Evolutionary conservation across 2,797 vertebrate genomes (phyloP).

Genomic region (Hylomyscus alleni): DNA sequence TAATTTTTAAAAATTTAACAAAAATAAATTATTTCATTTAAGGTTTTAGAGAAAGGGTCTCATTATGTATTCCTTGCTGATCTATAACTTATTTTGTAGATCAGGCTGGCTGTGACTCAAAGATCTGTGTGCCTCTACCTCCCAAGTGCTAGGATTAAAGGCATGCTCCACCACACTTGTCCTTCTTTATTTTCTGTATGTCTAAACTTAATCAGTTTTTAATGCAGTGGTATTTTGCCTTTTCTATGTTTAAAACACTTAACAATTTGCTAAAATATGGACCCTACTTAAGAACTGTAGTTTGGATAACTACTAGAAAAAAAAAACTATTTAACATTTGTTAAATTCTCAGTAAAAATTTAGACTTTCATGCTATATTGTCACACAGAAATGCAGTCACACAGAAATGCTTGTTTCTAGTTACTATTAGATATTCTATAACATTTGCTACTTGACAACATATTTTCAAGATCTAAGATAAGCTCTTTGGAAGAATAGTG

Average conservation of each 20-base stretch:
- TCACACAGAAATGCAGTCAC: background rate
- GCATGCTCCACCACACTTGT: background rate
- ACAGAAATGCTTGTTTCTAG: background rate
- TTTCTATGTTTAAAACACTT: background rate
- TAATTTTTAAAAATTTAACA: background rate
- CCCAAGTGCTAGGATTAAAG: background rate
- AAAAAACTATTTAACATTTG: slow-evolving; percentile 30
- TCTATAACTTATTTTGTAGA: background rate
- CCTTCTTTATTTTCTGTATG: background rate
- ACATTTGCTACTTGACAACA: background rate
- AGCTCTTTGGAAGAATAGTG: background rate
- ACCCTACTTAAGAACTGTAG: background rate
- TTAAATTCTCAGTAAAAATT: slow-evolving; percentile 9
- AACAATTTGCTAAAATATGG: slow-evolving; percentile 4
- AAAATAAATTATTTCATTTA: background rate
- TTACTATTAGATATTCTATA: background rate
- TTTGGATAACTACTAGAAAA: background rate
- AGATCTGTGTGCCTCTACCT: background rate
- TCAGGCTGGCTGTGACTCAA: background rate
- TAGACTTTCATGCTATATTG: background rate
- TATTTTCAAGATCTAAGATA: background rate
- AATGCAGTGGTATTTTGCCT: background rate
- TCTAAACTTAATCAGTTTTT: slow-evolving; percentile 20
- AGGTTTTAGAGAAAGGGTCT: background rate
- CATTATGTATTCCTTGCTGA: background rate